Evolutionary conservation across 2,113 vertebrate species (phyloP), one percentile per base, ranked within the genome.

Genomic region (Psophia crepitans): DNA sequence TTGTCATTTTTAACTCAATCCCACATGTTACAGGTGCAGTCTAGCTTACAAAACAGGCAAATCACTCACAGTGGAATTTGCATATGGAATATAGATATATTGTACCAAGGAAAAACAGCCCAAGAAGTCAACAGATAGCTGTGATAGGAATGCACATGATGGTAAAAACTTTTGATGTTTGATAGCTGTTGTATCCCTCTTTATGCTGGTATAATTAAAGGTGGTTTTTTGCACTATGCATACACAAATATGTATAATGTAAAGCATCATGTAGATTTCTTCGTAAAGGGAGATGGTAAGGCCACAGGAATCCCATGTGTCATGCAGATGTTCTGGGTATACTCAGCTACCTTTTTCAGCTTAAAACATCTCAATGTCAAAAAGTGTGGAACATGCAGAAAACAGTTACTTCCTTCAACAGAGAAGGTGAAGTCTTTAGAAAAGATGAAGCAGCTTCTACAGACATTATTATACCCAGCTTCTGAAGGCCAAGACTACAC

Each of bases 1-100:
- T 98, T 99, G 99, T 99, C 99, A 99, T 99, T 99, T 99, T 98
- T 98, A 99, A 99, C 99, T 99, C 98, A 98, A 98, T 98, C 98
- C 97, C 98, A 95, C 98, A 98, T 96, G 98, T 98, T 98, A 98
- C 97, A 98, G 98, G 97, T 98, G 97, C 98, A 98, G 98, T 97
- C 98, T 98, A 97, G 98, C 98, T 98, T 98, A 98, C 98, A 97
- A 98, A 98, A 98, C 97, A 98, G 98, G 97, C 95, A 97, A 98
- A 97, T 97, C 98, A 97, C 91, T 97, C 98, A 94, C 92, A 80
- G 96, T 96, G 97, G 96, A 97, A 98, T 98, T 94, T 98, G 96
- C 98, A 98, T 98, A 95, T 12, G n/a, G 97, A 98, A 98, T 97
- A 97, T 97, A 98, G 97, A 97, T 94, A 97, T 96, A 92, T 74